Base-by-base conservation (phyloP, 2,888 invertebrate species). In the Acanthosepion lycidas region DNA sequence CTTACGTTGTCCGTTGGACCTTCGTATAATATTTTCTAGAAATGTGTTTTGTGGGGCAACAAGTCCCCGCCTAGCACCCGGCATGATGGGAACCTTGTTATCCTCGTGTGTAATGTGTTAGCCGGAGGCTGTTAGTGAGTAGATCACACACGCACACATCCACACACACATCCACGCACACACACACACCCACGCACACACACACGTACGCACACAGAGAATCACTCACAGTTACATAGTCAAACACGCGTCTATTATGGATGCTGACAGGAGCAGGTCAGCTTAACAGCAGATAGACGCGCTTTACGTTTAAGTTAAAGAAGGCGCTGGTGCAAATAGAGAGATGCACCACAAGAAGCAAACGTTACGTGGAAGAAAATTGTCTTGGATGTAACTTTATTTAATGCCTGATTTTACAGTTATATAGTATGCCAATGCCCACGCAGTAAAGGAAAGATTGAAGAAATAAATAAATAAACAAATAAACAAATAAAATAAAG, bases 21-120 rank as follows among this genome's bases (percentile, higher is more conserved):
- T 98, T 97, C 99, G 98, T 97, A 99, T 99, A 98, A 99, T 99
- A 98, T 99, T 99, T 98, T 99, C 99, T 97, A 99, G 98, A 98
- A 99, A 99, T 97, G 99, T 99, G 98, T 99, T 99, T 98, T 99
- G 99, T 97, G 99, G 99, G 98, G 99, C 99, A 97, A 99, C 99
- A 97, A 99, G 98, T 98, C 99, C 99, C 95, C 97, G 95, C 64
- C 97, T 95, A 23, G 97, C 97, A 42, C 97, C 97, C 20, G 97
- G 97, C 97, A 97, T 97, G 49, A 51, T 95, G 92, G 64, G 91
- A 55, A 33, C 33, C 23, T n/a, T 23, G 15, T 53, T 55, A 28
- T 53, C 26, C 49, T 92, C 15, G 49, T 28, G 92, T 48, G 26
- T 23, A 33, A 6, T 28, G 49, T 49, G 26, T n/a, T 78, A n/a